Percentiles rank a stretch among this genome's conserved stretches.
Evolutionary conservation across 2,888 invertebrate species (phyloP).

Genomic region (Serripes groenlandicus): DNA sequence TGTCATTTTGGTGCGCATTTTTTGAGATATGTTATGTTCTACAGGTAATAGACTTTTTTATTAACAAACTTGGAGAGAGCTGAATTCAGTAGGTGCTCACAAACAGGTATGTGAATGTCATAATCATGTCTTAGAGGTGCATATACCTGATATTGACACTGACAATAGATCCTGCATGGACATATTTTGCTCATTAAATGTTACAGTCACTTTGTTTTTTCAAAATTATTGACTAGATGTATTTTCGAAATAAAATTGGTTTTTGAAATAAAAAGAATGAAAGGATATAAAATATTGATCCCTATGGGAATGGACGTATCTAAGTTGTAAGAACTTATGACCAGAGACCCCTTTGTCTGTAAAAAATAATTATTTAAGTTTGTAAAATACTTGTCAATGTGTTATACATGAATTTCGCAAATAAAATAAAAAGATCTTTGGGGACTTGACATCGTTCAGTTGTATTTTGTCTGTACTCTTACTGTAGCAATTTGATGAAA

Average conservation of each 20-base stretch:
- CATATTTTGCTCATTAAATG: too few relatives aligned
- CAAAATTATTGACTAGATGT: too few relatives aligned
- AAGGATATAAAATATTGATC: background rate
- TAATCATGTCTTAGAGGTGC: too few relatives aligned
- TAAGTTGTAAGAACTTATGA: background rate
- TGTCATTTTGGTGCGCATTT: too few relatives aligned
- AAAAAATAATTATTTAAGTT: background rate
- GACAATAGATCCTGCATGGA: too few relatives aligned
- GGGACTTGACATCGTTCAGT: background rate
- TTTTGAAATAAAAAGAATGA: background rate
- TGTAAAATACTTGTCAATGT: background rate
- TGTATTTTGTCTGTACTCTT: background rate
- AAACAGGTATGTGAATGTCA: too few relatives aligned
- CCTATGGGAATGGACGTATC: background rate
- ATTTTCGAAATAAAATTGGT: background rate
- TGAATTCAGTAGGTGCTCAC: too few relatives aligned
- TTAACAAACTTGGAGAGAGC: too few relatives aligned
- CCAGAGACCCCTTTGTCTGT: background rate
- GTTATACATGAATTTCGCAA: background rate
- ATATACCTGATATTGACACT: too few relatives aligned
- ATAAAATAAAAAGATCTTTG: background rate
- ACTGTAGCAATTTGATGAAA: background rate
- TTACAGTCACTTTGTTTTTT: too few relatives aligned
- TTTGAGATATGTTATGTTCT: too few relatives aligned
- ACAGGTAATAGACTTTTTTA: too few relatives aligned